These are phyloP conservation scores for Bolborhynchus lineola DNA, from an alignment of 2,113 vertebrate species.

Conservation along the genomic window DNA sequence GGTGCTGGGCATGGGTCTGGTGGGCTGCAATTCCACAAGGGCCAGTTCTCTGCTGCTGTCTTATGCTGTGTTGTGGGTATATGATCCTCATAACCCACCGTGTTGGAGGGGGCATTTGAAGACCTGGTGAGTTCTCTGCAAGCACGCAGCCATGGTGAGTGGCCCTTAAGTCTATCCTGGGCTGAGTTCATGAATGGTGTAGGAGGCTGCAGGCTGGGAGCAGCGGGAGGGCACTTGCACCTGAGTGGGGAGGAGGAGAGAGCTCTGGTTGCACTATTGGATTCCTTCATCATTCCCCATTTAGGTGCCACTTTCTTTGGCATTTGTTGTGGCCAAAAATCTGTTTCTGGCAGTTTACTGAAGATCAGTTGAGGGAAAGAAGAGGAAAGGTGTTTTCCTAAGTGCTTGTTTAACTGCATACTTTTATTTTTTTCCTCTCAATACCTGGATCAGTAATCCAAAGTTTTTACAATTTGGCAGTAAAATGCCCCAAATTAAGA, in stretches of 20 bases:
- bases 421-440: background rate
- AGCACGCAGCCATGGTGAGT: background rate
- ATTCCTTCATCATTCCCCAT: rapidly evolving
- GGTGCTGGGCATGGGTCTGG: background rate
- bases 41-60: background rate
- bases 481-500: background rate
- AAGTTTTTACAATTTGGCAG: background rate
- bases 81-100: background rate
- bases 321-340: background rate
- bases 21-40: background rate
- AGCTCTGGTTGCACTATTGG: background rate
- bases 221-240: background rate
- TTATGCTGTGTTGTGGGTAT: rapidly evolving
- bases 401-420: background rate
- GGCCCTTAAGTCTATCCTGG: background rate
- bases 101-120: background rate
- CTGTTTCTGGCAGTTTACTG: background rate
- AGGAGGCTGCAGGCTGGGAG: background rate
- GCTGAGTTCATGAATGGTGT: rapidly evolving
- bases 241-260: background rate
- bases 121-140: background rate
- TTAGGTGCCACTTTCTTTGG: background rate
- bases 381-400: background rate
- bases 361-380: background rate
- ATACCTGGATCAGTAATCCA: rapidly evolving